Base-by-base conservation (phyloP, 30 jellyfish, hydroid and myxozoan genomes). In the Aurelia aurita region DNA sequence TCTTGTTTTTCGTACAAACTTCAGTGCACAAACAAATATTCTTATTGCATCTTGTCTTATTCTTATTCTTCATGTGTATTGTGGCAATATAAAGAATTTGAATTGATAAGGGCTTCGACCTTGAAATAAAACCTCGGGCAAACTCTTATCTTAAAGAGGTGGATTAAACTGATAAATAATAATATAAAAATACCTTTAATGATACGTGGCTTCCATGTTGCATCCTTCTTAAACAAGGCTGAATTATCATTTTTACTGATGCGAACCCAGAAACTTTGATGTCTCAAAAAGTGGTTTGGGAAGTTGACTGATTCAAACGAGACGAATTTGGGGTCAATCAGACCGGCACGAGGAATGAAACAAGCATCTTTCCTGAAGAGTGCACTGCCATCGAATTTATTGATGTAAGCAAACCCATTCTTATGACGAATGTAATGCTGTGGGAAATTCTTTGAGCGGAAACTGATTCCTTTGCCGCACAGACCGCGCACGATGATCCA, bases 291-390 rank as follows among this genome's bases (percentile, higher is more conserved):
- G 32, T 45, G 67, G 43, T 45, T 43, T 70, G 72, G 83, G 43
- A n/a, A 70, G 67, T 70, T 70, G 6, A 31, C n/a, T 3, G 83
- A 70, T 70, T 70, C 68, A 35, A 70, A 70, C 77, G 83, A 70
- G 18, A 70, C 67, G 44, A 15, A 28, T n/a, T 70, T 45, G 43
- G 25, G 43, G 67, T 70, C 32, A 43, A 68, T 68, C 19, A 70
- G 67, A 31, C 83, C 83, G 31, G 83, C 34, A 19, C 44, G 25
- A 3, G 67, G 26, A 16, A 31, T 16, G 68, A 35, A 70, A 22
- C 34, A 25, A 31, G 83, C 83, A 26, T 70, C 83, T n/a, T 70
- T 45, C 67, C n/a, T 70, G 43, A 16, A 70, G 35, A 70, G 67
- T 15, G 64, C 68, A 10, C 35, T 70, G 7, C 32, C 32, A 15